These are phyloP conservation scores for Sebastes minor DNA, from an alignment of 2,797 vertebrate species.

Conservation along the genomic window DNA sequence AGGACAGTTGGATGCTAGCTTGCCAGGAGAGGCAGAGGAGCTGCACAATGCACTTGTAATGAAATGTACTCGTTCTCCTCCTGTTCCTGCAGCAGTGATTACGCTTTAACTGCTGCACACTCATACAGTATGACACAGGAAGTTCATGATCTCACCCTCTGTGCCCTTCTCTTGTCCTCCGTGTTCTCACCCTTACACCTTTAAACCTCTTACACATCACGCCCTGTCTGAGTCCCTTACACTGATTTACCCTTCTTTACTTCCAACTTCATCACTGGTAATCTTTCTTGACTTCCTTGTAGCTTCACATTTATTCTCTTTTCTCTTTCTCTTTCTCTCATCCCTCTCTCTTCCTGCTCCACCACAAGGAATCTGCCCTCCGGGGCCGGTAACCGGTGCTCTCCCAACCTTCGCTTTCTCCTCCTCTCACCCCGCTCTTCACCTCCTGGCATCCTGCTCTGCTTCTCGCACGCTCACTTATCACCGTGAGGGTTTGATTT, in stretches of 20 bases:
- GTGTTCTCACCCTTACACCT: slow-evolving; percentile 20
- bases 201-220: slow-evolving; percentile 16
- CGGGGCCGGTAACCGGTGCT: slow-evolving; percentile 5
- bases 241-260: slow-evolving; percentile 5
- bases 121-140: not conserved
- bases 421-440: not conserved
- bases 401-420: slow-evolving; percentile 19
- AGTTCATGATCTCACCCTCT: not conserved
- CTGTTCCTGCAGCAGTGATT: slow-evolving; percentile 11
- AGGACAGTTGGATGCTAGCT: slow-evolving; percentile 16
- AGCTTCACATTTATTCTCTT: slow-evolving; percentile 30
- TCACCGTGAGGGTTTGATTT: slow-evolving; percentile 18
- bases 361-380: slow-evolving; percentile 7
- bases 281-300: slow-evolving; percentile 32
- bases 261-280: slow-evolving; percentile 6
- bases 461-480: slow-evolving; percentile 23
- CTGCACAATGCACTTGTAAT: slow-evolving; percentile 11
- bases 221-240: slow-evolving; percentile 1
- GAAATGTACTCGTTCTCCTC: slow-evolving; percentile 19
- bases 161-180: not conserved
- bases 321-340: slow-evolving; percentile 1
- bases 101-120: not conserved
- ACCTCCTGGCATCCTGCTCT: slow-evolving; percentile 6
- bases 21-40: slow-evolving; percentile 36
- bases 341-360: not conserved